These are phyloP conservation scores for Chloroclysta siterata DNA, from an alignment of 2,888 invertebrate genomes.

Conservation along the genomic window DNA sequence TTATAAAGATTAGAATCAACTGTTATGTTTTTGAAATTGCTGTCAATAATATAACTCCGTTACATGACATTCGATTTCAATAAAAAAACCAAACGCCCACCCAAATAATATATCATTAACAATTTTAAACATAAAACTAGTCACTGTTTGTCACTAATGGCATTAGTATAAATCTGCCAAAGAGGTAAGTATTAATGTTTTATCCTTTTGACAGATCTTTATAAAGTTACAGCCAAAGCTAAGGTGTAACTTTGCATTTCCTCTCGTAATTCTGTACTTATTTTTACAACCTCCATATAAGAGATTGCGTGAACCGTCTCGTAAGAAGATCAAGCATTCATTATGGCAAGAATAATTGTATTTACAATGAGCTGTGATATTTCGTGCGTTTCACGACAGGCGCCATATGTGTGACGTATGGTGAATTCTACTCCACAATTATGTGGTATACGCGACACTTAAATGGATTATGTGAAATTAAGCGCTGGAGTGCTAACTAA, in stretches of 20 bases:
- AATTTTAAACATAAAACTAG: too few species aligned
- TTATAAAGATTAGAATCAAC: too few species aligned
- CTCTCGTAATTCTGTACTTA: background rate
- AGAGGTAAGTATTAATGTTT: too few species aligned
- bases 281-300: background rate
- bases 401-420: slow-evolving; percentile 65
- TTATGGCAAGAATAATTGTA: slow-evolving; percentile 14
- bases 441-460: slow-evolving; percentile 73
- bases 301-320: background rate
- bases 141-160: too few species aligned
- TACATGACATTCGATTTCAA: too few species aligned
- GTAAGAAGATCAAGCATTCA: background rate
- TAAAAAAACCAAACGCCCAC: too few species aligned
- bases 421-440: slow-evolving; percentile 74
- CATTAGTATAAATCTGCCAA: too few species aligned
- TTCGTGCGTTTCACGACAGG: slow-evolving; percentile 33
- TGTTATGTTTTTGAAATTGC: too few species aligned
- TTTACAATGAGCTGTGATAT: slow-evolving; percentile 31
- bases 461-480: slow-evolving; percentile 80
- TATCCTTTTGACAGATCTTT: too few species aligned
- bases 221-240: too few species aligned
- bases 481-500: slow-evolving; percentile 68
- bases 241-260: background rate
- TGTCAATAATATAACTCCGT: too few species aligned
- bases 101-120: too few species aligned